Conservation (phyloP, 1,140 invertebrate species). For the Teleopsis dalmanni region DNA sequence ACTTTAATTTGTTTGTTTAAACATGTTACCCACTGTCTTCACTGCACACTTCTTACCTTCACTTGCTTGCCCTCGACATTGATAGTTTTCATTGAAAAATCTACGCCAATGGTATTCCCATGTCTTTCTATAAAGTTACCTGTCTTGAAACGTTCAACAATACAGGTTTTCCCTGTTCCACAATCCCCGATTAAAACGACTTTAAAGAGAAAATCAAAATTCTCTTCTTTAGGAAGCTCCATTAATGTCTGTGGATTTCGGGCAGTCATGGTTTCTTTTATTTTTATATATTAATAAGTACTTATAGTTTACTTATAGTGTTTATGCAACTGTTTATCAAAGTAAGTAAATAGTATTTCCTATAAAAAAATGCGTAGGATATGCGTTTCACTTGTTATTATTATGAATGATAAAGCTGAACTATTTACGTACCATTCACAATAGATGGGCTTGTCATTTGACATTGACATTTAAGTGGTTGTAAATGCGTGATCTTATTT, state of each 20-base stretch:
- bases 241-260: slow-evolving; percentile 49
- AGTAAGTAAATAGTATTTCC: too few species aligned
- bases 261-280: slow-evolving; percentile 48
- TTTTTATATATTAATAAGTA: too few species aligned
- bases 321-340: too few species aligned
- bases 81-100: slow-evolving; percentile 95
- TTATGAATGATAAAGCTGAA: too few species aligned
- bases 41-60: slow-evolving; percentile 61
- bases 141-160: slow-evolving; percentile 87
- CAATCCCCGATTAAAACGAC: slow-evolving; percentile 72
- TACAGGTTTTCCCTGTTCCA: slow-evolving; percentile 72
- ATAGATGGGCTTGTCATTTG: too few species aligned
- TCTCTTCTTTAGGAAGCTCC: slow-evolving; percentile 51
- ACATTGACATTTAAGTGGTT: too few species aligned
- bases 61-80: slow-evolving; percentile 86
- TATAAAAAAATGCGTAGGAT: too few species aligned
- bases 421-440: too few species aligned
- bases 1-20: too few species aligned
- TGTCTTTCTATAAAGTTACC: slow-evolving; percentile 89
- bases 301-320: too few species aligned
- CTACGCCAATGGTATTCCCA: slow-evolving; percentile 90
- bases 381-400: too few species aligned
- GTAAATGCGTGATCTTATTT: too few species aligned
- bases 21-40: not conserved
- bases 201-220: slow-evolving; percentile 71